A percentile compares a stretch with the other conserved stretches of the same genome.
Evolutionary conservation across 2,888 invertebrate genomes (phyloP).

Genomic region (Phyto melanocephala): DNA sequence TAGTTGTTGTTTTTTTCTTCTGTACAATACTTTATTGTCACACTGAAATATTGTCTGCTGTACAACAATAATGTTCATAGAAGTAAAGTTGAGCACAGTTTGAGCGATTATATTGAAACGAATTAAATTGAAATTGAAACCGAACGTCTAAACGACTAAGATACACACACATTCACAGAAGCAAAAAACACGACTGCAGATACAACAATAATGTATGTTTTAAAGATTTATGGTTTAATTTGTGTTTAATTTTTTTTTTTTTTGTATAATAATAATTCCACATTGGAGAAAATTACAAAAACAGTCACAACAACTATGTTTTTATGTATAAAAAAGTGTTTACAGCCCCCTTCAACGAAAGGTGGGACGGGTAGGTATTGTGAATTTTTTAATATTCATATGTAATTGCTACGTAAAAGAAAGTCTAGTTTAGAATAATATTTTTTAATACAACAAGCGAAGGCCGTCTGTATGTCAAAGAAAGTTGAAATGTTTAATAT

Average conservation of each 20-base stretch:
- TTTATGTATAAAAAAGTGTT: too few relatives aligned
- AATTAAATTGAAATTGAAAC: constrained; percentile 46
- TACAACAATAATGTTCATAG: not conserved
- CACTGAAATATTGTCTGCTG: constrained; percentile 18
- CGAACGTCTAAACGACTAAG: constrained; percentile 44
- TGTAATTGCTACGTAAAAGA: too few relatives aligned
- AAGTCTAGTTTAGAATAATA: too few relatives aligned
- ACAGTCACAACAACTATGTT: not conserved
- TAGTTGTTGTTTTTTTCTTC: not conserved
- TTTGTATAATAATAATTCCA: constrained; percentile 24
- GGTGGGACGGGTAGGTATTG: too few relatives aligned
- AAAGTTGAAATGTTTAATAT: too few relatives aligned
- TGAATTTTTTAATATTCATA: too few relatives aligned
- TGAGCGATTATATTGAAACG: constrained; percentile 50
- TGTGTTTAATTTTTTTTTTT: too few relatives aligned
- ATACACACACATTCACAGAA: not conserved
- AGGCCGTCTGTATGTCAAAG: too few relatives aligned
- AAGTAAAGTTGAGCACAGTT: constrained; percentile 21
- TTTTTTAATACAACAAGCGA: too few relatives aligned
- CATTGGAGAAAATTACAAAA: not conserved
- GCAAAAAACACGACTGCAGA: not conserved
- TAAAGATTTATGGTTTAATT: constrained; percentile 39
- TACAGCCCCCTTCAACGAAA: too few relatives aligned
- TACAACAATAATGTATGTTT: constrained; percentile 12
- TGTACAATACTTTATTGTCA: constrained; percentile 38